Evolutionary conservation across 2,113 vertebrate genomes (phyloP).

Genomic region (Pterocles burchelli): DNA sequence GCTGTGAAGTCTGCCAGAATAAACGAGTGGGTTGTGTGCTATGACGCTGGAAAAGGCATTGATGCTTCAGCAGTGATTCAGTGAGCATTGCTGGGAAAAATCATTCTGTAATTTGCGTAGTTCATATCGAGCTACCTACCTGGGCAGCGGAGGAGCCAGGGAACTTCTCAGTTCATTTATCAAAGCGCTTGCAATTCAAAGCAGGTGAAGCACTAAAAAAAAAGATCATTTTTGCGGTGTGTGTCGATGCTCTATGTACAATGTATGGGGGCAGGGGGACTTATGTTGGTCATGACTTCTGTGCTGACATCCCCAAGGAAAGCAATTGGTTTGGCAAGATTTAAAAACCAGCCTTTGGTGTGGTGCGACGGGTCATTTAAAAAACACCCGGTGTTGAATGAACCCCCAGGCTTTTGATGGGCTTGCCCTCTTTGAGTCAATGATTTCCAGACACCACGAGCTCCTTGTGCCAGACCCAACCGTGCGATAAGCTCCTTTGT

Average conservation of each 20-base stretch:
- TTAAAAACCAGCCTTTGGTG: not conserved
- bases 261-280: not conserved
- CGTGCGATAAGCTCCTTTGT: not conserved
- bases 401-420: rapidly evolving
- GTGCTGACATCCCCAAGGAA: not conserved
- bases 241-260: not conserved
- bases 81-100: not conserved
- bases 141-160: not conserved
- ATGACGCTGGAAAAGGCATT: not conserved
- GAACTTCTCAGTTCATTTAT: not conserved
- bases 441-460: not conserved
- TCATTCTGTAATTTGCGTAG: not conserved
- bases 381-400: not conserved
- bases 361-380: not conserved
- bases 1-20: not conserved
- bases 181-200: not conserved
- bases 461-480: not conserved
- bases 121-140: not conserved
- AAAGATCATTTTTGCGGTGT: not conserved
- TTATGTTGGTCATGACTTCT: not conserved
- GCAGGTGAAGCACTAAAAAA: not conserved
- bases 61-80: not conserved
- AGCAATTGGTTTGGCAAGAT: not conserved
- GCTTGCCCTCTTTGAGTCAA: not conserved
- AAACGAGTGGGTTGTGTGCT: not conserved